phyloP scores from a whole-genome alignment of 2,113 vertebrate species.

The Ivindomyrus marchei region DNA sequence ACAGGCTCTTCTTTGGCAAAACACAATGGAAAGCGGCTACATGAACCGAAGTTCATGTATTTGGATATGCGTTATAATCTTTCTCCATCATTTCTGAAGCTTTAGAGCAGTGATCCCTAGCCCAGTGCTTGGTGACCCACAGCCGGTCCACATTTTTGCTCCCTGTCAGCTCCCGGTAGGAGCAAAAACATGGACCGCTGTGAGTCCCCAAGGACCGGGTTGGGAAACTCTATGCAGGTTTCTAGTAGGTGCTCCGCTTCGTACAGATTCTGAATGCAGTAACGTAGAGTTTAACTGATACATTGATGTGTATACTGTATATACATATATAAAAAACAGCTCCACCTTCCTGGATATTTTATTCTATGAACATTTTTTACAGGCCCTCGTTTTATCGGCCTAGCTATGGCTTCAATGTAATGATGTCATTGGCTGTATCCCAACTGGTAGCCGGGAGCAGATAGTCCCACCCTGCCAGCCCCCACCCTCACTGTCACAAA shows the following conservation, averaged over 20 bases:
- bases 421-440: slow-evolving; percentile 3
- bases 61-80: neutral
- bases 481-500: neutral
- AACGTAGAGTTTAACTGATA: neutral
- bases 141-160: neutral
- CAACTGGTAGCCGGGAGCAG: slow-evolving; percentile 42
- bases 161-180: neutral
- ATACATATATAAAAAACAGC: neutral
- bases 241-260: neutral
- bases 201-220: neutral
- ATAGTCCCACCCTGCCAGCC: neutral
- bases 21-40: neutral
- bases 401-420: slow-evolving; percentile 10
- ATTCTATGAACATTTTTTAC: neutral
- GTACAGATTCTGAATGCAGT: neutral
- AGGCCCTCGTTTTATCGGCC: neutral
- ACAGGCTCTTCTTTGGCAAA: neutral
- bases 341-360: neutral
- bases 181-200: neutral
- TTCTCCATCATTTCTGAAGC: neutral
- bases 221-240: neutral
- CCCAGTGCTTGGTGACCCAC: neutral
- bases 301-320: neutral
- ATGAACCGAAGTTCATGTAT: neutral
- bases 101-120: neutral